phyloP scores from a whole-genome alignment of 2,888 invertebrate genomes.

The Acanthococcus lagerstroemiae region DNA sequence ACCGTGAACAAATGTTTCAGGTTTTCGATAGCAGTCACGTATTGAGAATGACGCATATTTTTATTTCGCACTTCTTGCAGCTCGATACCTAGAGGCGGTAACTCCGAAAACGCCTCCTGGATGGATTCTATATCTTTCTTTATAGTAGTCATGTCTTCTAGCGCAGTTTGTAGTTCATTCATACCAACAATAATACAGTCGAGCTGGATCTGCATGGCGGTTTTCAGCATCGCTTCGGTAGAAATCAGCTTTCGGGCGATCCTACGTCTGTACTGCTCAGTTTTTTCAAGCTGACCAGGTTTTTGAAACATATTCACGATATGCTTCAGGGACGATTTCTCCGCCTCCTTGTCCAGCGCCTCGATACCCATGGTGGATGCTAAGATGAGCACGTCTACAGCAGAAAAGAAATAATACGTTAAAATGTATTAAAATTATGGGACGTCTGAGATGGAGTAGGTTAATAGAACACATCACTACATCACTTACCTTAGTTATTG shows the following conservation, averaged over 20 bases:
- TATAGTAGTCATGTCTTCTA: conserved; percentile 64
- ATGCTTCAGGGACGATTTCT: conserved; percentile 66
- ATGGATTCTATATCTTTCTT: conserved; percentile 63
- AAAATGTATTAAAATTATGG: too few relatives aligned
- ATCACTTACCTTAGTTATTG: too few relatives aligned
- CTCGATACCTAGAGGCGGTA: conserved; percentile 69
- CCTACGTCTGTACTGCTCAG: conserved; percentile 65
- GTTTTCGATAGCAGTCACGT: conserved; percentile 96
- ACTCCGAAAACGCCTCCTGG: conserved; percentile 59
- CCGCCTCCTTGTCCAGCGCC: conserved; percentile 62
- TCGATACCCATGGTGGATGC: conserved; percentile 35
- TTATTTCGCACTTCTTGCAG: conserved; percentile 81
- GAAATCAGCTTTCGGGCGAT: conserved; percentile 73
- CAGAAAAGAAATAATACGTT: too few relatives aligned
- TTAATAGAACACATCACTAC: too few relatives aligned
- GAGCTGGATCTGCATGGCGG: conserved; percentile 96
- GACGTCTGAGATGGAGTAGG: too few relatives aligned
- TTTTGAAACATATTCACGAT: conserved; percentile 87
- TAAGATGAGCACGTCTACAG: too few relatives aligned
- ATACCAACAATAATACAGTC: conserved; percentile 93
- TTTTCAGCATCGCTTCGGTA: conserved; percentile 88
- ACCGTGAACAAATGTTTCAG: conserved; percentile 96
- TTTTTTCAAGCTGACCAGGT: conserved; percentile 90
- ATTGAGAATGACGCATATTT: conserved; percentile 89
- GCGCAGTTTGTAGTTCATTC: conserved; percentile 73